Evolutionary conservation across 2,113 vertebrate genomes (phyloP), one percentile per base, ranked within the genome.

Genomic region (Aramus guarauna): DNA sequence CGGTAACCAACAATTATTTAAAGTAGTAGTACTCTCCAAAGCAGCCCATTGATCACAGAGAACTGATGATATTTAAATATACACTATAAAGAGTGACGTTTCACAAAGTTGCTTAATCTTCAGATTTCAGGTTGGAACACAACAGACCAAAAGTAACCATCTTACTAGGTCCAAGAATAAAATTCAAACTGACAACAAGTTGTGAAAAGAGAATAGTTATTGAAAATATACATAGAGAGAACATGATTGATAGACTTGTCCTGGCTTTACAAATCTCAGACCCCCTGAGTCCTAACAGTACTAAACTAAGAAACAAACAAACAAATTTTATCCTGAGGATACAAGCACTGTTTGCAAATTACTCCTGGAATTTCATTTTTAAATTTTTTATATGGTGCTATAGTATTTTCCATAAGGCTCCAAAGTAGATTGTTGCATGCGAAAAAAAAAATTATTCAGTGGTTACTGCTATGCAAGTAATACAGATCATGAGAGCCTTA

Each of bases 221-320:
- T 91, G 69, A 88, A 92, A 81, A 71, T 83, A 86, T 86, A 95
- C 84, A 91, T 5, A 95, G 81, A 92, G 75, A 90, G 53, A 94
- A 90, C 14, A 64, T 64, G 85, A 94, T 50, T 62, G 84, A 88
- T 88, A 95, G 91, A 95, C 92, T 92, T 92, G 50, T 94, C 91
- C 81, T 92, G 85, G 78, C 93, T 90, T 92, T 93, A 90, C 95
- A 96, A 88, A 88, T 95, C 91, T 90, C 95, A 93, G 78, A 88
- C 91, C 94, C 94, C 95, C 97, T 96, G 93, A 96, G 95, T 94
- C 93, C 88, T 90, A 93, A 90, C 39, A 93, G 62, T 85, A 86
- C 68, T 92, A 72, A 91, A 77, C 47, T 78, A 56, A 83, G 75
- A 95, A 92, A 95, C 24, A 68, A 87, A 66, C 64, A 91, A 77